phyloP scores from a whole-genome alignment of 1,140 invertebrate species.

The Cataglyphis hispanica region DNA sequence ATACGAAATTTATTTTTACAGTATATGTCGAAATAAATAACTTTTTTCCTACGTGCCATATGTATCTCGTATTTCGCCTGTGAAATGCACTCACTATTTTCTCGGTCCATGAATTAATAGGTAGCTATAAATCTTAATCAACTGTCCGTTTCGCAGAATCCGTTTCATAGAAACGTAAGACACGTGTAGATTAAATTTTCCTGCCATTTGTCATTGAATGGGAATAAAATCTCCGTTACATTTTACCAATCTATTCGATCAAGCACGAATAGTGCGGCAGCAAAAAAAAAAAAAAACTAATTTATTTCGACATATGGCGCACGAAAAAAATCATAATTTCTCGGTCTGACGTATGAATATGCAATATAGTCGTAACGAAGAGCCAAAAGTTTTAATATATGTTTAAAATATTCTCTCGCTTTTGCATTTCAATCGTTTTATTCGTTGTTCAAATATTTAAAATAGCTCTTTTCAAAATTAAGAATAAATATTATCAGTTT shows the following conservation, averaged over 20 bases:
- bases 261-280: conserved; percentile 9
- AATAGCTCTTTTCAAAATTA: too few relatives aligned
- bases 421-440: too few relatives aligned
- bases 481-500: too few relatives aligned
- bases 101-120: conserved; percentile 30
- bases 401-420: not conserved
- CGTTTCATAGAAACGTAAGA: not conserved
- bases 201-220: conserved; percentile 15
- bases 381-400: not conserved
- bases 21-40: conserved; percentile 39
- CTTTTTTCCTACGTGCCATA: not conserved
- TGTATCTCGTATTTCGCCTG: not conserved
- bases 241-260: conserved; percentile 12
- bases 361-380: not conserved
- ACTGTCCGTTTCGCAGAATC: conserved; percentile 11
- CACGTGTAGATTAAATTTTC: conserved; percentile 40
- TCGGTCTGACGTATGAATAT: not conserved
- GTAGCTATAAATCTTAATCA: conserved; percentile 53
- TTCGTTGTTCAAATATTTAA: too few relatives aligned
- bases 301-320: conserved; percentile 19
- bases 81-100: conserved; percentile 2
- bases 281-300: conserved; percentile 36
- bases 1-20: conserved; percentile 22
- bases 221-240: not conserved
- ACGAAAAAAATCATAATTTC: conserved; percentile 27